phyloP scores from a whole-genome alignment of 2,888 invertebrate genomes.

The Chironomus tentans region DNA sequence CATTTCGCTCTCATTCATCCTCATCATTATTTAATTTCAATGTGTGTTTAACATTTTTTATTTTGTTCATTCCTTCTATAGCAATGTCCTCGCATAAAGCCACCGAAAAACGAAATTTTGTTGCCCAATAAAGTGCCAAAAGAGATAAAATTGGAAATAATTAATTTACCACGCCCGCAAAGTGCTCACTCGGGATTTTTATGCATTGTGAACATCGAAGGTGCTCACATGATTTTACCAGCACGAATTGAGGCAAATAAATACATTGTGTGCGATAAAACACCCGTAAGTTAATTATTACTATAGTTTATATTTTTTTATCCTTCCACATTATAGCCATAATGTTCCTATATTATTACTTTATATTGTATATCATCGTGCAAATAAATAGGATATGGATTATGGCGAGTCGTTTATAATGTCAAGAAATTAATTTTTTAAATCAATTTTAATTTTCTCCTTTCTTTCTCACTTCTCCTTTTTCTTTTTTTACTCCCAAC shows the following conservation, averaged over 20 bases:
- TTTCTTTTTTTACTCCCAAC: not conserved
- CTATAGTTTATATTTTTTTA: not conserved
- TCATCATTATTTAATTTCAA: not conserved
- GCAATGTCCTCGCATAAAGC: constrained; percentile 74
- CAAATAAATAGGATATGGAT: no score
- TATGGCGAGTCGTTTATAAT: not conserved
- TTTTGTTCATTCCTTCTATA: constrained; percentile 48
- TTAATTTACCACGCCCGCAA: constrained; percentile 82
- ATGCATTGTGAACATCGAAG: constrained; percentile 84
- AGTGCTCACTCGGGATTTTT: constrained; percentile 84
- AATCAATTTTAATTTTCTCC: constrained; percentile 1
- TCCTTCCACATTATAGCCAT: not conserved
- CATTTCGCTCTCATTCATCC: not conserved
- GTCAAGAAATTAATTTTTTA: not conserved
- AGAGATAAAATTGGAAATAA: constrained; percentile 80
- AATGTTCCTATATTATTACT: not conserved
- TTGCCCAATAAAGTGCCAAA: constrained; percentile 82
- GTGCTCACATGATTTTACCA: constrained; percentile 78
- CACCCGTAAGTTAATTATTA: constrained; percentile 50
- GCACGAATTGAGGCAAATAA: constrained; percentile 75
- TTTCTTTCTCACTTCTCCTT: not conserved
- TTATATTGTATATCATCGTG: not conserved
- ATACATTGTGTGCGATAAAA: constrained; percentile 80
- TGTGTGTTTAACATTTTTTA: constrained; percentile 19
- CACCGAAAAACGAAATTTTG: constrained; percentile 63